Evolutionary conservation across 1,140 invertebrate genomes (phyloP).

Genomic region (Bombus cullumanus): DNA sequence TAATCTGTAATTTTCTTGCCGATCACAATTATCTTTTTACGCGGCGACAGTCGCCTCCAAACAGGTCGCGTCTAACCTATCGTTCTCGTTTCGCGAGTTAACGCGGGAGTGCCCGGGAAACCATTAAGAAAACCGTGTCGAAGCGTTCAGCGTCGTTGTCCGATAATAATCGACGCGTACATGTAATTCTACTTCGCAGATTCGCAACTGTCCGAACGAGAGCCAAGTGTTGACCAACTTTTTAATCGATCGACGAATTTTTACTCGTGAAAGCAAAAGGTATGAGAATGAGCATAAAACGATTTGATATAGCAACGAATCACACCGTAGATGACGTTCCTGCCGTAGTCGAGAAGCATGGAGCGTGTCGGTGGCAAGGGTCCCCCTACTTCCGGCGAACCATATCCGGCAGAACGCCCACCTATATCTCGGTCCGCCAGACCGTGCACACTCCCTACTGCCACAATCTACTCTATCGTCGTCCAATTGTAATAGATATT

Average conservation of each 20-base stretch:
- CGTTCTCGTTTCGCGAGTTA: conserved; percentile 23
- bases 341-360: conserved; percentile 73
- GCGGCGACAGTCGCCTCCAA: neutral
- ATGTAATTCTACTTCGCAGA: neutral
- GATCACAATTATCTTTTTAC: conserved; percentile 32
- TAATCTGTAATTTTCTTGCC: conserved; percentile 36
- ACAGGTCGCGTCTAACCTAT: neutral
- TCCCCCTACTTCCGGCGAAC: conserved; percentile 82
- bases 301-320: conserved; percentile 63
- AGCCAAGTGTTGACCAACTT: neutral
- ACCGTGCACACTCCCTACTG: conserved; percentile 74
- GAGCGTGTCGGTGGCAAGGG: conserved; percentile 80
- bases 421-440: conserved; percentile 77
- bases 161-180: neutral
- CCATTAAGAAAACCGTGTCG: neutral
- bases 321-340: conserved; percentile 63
- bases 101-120: neutral
- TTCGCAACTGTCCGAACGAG: neutral
- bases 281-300: conserved; percentile 35
- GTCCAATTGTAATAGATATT: conserved; percentile 74
- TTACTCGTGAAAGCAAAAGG: conserved; percentile 1
- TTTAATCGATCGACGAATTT: conserved; percentile 27
- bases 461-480: conserved; percentile 73
- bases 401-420: conserved; percentile 82
- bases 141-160: neutral